Base-by-base conservation (phyloP, 2,888 invertebrate species). In the Drosophila putrida region DNA sequence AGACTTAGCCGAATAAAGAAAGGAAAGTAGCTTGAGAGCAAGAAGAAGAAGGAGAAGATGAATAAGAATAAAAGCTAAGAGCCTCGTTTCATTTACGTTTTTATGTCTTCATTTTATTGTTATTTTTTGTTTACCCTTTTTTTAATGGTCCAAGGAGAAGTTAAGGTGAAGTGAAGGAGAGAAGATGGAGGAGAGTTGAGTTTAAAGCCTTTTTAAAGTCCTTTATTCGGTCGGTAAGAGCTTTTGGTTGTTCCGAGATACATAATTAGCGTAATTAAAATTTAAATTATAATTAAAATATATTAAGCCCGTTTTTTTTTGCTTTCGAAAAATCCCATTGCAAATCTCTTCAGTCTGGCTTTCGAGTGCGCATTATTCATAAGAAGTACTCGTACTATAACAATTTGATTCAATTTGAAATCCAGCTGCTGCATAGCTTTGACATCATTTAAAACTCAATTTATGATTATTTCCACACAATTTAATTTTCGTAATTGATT, bases 381-480 rank as follows among this genome's bases (percentile, higher is more conserved):
- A 39, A 6, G 6, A 9, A 13, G 10, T 38, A 27, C 33, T 38
- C 35, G 11, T 11, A n/a, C 20, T 8, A 8, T 15, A 25, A 15
- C 13, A 43, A 53, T 71, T 60, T 51, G 47, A 55, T 63, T 51
- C 53, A 51, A 49, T 57, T 65, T 54, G 51, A 63, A 58, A 58
- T 28, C n/a, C 43, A n/a, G 15, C 27, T 55, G 54, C 64, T 61
- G 28, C 46, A 35, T 41, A 28, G 69, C 66, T 66, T 70, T 53
- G 55, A 44, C 68, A 75, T 60, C 74, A 74, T 78, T 77, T 71
- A 55, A 64, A 85, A 82, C 74, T 64, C 75, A 79, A 88, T 88
- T 80, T 86, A 73, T 78, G 75, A 77, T 82, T 88, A 89, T 75
- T 85, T 88, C 80, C 86, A 85, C 79, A 71, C 74, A 89, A 85